Evolutionary conservation across 1,140 invertebrate species (phyloP).

Genomic region (Vanessa tameamea): DNA sequence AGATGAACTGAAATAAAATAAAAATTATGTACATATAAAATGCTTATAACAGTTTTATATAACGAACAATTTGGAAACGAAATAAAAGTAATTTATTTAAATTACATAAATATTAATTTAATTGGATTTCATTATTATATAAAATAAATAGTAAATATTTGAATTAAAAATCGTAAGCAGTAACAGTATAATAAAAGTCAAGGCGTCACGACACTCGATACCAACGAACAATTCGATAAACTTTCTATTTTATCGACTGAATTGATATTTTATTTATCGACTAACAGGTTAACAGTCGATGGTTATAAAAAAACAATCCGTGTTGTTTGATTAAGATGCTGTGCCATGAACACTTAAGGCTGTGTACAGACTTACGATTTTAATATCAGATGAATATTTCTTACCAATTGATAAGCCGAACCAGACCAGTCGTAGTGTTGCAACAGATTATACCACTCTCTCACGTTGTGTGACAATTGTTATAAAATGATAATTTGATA

Average conservation of each 20-base stretch:
- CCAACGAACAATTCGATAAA: background rate
- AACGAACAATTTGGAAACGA: too few species aligned
- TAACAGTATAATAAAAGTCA: background rate
- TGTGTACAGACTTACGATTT: background rate
- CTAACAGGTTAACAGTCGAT: constrained; percentile 10
- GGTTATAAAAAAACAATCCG: background rate
- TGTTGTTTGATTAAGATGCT: background rate
- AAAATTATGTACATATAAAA: too few species aligned
- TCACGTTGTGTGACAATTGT: too few species aligned
- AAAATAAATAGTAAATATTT: background rate
- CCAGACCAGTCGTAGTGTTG: too few species aligned
- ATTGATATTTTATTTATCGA: background rate
- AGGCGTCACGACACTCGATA: constrained; percentile 8
- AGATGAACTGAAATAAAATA: too few species aligned
- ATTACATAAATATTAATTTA: too few species aligned
- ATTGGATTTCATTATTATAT: too few species aligned
- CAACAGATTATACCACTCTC: too few species aligned
- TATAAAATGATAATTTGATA: too few species aligned
- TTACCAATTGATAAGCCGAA: background rate
- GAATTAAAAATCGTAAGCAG: background rate
- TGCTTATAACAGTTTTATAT: too few species aligned
- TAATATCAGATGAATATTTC: background rate
- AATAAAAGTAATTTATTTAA: too few species aligned
- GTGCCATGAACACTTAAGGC: background rate
- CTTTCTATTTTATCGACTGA: constrained; percentile 24